Evolutionary conservation across 2,797 vertebrate genomes (phyloP).

Genomic region (Pipistrellus pygmaeus): DNA sequence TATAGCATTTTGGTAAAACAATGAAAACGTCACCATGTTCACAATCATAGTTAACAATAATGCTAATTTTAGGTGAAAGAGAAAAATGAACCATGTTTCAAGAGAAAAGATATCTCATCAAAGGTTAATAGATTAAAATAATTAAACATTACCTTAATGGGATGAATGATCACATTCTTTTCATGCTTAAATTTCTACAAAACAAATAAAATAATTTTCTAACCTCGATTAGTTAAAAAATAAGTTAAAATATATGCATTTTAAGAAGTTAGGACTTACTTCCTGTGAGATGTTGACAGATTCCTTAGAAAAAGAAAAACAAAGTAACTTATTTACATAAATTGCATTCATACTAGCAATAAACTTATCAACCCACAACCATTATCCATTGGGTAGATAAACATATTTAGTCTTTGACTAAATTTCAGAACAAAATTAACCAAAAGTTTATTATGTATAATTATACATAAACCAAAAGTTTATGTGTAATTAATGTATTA

Average conservation of each 20-base stretch:
- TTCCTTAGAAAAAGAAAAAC: conserved; percentile 43
- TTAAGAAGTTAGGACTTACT: conserved; percentile 36
- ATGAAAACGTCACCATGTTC: background rate
- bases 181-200: conserved; percentile 29
- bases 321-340: background rate
- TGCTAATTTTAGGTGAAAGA: background rate
- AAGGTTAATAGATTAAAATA: background rate
- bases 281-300: background rate
- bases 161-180: background rate
- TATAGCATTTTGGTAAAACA: background rate
- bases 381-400: background rate
- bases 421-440: background rate
- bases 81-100: conserved; percentile 23
- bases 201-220: conserved; percentile 42
- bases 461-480: too few species aligned
- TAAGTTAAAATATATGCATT: conserved; percentile 31
- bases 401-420: background rate
- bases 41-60: background rate
- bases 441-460: background rate
- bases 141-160: conserved; percentile 51
- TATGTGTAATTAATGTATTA: background rate
- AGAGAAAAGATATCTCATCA: background rate
- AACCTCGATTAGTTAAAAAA: background rate
- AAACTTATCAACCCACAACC: background rate
- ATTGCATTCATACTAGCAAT: background rate